Conservation (phyloP, 1,140 invertebrate species). For the Habropoda laboriosa region DNA sequence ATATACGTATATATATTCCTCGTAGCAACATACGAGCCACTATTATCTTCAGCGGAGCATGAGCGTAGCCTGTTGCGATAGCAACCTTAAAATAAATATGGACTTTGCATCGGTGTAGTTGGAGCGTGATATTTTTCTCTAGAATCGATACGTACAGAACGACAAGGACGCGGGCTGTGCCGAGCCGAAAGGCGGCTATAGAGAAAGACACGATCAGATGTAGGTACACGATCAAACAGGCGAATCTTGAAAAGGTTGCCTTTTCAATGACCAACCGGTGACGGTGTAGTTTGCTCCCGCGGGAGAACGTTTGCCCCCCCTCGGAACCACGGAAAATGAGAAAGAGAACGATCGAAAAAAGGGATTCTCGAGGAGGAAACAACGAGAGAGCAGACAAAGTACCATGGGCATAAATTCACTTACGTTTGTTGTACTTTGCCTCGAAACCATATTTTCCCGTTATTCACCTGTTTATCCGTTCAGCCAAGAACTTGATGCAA, state of each 20-base stretch:
- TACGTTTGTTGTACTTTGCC: neutral
- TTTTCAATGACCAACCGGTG: conserved; percentile 40
- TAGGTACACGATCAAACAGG: neutral
- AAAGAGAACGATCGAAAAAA: neutral
- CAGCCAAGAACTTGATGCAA: conserved; percentile 6
- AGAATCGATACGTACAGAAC: conserved; percentile 4
- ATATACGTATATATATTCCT: no score
- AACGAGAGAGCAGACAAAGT: neutral
- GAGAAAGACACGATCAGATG: neutral
- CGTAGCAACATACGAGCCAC: no score
- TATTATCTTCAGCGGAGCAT: neutral
- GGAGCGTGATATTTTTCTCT: conserved; percentile 30
- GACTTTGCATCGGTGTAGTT: conserved; percentile 11
- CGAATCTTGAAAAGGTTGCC: conserved; percentile 39
- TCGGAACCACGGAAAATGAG: neutral
- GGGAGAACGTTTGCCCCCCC: no score
- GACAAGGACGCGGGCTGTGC: no score
- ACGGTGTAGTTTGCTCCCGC: neutral
- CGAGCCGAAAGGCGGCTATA: neutral
- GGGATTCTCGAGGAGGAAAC: neutral
- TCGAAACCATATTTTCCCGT: neutral
- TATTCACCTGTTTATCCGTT: neutral
- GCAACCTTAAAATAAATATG: conserved; percentile 35
- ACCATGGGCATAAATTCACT: neutral
- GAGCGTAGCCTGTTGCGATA: neutral